Evolutionary conservation across 2,113 vertebrate genomes (phyloP).

Genomic region (Pungitius pungitius): DNA sequence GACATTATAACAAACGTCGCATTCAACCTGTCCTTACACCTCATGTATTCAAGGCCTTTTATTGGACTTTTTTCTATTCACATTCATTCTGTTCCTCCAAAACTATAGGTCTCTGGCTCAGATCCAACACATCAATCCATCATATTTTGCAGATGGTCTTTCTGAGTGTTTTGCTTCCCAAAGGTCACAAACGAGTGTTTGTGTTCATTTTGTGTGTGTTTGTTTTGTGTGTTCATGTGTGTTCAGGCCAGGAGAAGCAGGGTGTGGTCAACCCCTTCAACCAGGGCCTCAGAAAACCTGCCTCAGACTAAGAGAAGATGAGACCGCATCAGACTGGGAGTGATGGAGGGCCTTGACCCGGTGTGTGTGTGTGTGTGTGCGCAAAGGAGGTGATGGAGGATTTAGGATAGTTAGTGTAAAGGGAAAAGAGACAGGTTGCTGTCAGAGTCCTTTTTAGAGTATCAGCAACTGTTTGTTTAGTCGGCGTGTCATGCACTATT

Average conservation of each 20-base stretch:
- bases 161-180: conserved; percentile 35
- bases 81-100: conserved; percentile 34
- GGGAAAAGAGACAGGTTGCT: conserved; percentile 32
- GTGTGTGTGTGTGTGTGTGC: conserved; percentile 49
- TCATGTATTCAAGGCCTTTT: conserved; percentile 47
- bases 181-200: conserved; percentile 39
- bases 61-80: conserved; percentile 40
- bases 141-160: conserved; percentile 49
- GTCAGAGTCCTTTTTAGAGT: conserved; percentile 59
- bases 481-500: conserved; percentile 25
- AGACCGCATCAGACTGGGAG: conserved; percentile 56
- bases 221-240: conserved; percentile 6
- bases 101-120: conserved; percentile 38
- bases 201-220: conserved; percentile 20
- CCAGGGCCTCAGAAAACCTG: conserved; percentile 56
- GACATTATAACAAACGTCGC: conserved; percentile 67
- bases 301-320: conserved; percentile 45
- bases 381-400: conserved; percentile 59
- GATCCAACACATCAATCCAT: conserved; percentile 58
- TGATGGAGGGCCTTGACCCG: conserved; percentile 60
- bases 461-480: conserved; percentile 66
- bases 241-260: conserved; percentile 45
- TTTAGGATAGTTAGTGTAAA: conserved; percentile 53
- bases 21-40: conserved; percentile 55
- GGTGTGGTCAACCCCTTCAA: conserved; percentile 58